Evolutionary conservation across 2,888 invertebrate species (phyloP).

Genomic region (Leucania comma): DNA sequence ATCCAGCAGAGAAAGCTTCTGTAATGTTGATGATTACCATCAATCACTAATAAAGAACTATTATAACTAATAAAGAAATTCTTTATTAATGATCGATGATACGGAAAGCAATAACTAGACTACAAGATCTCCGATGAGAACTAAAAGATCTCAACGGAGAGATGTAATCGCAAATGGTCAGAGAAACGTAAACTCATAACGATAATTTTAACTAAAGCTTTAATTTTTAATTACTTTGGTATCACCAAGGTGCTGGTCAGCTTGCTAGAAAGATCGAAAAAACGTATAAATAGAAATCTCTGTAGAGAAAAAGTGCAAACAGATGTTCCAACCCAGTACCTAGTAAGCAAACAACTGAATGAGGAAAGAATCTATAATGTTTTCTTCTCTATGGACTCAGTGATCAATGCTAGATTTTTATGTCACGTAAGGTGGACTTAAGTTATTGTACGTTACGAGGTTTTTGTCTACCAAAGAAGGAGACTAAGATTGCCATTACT

Average conservation of each 20-base stretch:
- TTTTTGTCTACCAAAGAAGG: not conserved
- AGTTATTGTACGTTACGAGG: not conserved
- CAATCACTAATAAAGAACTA: too few relatives aligned
- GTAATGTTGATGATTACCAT: not conserved
- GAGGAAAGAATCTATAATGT: too few relatives aligned
- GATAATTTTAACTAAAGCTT: not conserved
- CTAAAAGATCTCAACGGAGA: not conserved
- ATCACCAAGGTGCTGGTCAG: not conserved
- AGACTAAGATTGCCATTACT: not conserved
- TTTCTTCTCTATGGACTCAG: too few relatives aligned
- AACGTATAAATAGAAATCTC: not conserved
- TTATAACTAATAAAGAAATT: too few relatives aligned
- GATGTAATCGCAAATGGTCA: not conserved
- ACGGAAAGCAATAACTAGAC: not conserved
- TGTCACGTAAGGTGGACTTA: not conserved
- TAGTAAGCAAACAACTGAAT: not conserved
- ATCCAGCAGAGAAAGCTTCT: not conserved
- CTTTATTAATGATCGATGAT: too few relatives aligned
- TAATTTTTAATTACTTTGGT: not conserved
- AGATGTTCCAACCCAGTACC: not conserved
- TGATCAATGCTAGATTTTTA: constrained; percentile 1
- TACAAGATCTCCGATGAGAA: not conserved
- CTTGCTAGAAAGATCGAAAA: not conserved
- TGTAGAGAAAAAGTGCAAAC: not conserved
- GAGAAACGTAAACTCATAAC: not conserved